A percentile compares a stretch with the other conserved stretches of the same genome.
Conservation (phyloP, 2,113 vertebrate species). For the Carassius gibelio region DNA sequence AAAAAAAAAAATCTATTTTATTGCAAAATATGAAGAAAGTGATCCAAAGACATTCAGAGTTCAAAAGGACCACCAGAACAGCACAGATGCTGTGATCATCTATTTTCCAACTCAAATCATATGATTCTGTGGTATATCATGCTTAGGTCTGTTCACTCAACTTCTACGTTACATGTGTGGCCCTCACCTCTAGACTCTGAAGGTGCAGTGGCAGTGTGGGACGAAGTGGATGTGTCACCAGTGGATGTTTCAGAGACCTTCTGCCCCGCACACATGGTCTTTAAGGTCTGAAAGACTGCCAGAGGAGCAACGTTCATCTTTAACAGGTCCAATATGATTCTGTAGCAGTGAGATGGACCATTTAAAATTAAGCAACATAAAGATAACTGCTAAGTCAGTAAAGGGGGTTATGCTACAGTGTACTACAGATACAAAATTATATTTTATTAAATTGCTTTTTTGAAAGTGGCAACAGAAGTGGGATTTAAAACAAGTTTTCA, state of each 20-base stretch:
- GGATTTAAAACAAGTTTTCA: not conserved
- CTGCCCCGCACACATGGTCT: slow-evolving; percentile 89
- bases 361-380: not conserved
- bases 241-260: slow-evolving; percentile 68
- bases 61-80: not conserved
- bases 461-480: not conserved
- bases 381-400: not conserved
- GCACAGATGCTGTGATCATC: not conserved
- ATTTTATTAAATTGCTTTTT: not conserved
- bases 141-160: not conserved
- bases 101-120: not conserved
- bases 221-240: slow-evolving; percentile 53
- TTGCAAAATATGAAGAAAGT: no score
- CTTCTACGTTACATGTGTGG: not conserved
- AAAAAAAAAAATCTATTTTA: no score
- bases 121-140: not conserved
- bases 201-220: slow-evolving; percentile 54
- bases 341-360: slow-evolving; percentile 51
- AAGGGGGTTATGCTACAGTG: not conserved
- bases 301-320: slow-evolving; percentile 94
- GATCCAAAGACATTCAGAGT: not conserved
- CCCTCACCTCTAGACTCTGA: slow-evolving; percentile 79
- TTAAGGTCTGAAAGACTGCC: slow-evolving; percentile 89
- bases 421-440: not conserved
- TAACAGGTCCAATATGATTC: slow-evolving; percentile 88